Base-by-base conservation (phyloP, 2,888 invertebrate species). In the Mesoligia furuncula region DNA sequence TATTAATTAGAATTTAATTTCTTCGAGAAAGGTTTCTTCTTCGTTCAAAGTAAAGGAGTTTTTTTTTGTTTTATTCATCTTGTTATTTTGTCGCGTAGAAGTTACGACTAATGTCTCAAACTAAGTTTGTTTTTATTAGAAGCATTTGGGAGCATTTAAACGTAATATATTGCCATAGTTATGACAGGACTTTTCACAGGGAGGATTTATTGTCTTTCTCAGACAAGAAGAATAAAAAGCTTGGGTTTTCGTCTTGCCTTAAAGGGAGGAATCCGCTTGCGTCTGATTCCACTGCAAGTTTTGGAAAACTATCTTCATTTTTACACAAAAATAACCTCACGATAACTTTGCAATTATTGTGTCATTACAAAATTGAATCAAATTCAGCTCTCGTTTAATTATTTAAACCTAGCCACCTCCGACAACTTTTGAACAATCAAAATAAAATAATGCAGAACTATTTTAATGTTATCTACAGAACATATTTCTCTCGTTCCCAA, bases 91-190 rank as follows among this genome's bases (percentile, higher is more conserved):
- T 64, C 27, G 45, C 62, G n/a, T 48, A 59, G 45, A 77, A 82
- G 66, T 71, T 77, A 67, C 36, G 36, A 67, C 69, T 76, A 79
- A 84, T 77, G 73, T 73, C 73, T 51, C 39, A 1, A 71, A 39
- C 42, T 36, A 85, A 87, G 65, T 82, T 86, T 87, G 66, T 73
- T 87, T 82, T 82, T 79, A 73, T 68, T 72, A 59, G 68, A 70
- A 78, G 65, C 80, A 54, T 74, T 87, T 77, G 65, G 75, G 77
- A 75, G 51, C 75, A 81, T 85, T 85, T 81, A 77, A 81, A 79
- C 73, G 73, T 79, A 85, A 81, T 74, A 79, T 39, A 85, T 85
- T 71, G 77, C 64, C 68, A 39, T 76, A 79, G 79, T 85, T 85
- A 77, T 79, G 79, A 81, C 77, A 81, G 66, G 24, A 70, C 48